Conservation (phyloP, 37 sponge, comb jelly and placozoan genomes). For the Bolinopsis microptera region DNA sequence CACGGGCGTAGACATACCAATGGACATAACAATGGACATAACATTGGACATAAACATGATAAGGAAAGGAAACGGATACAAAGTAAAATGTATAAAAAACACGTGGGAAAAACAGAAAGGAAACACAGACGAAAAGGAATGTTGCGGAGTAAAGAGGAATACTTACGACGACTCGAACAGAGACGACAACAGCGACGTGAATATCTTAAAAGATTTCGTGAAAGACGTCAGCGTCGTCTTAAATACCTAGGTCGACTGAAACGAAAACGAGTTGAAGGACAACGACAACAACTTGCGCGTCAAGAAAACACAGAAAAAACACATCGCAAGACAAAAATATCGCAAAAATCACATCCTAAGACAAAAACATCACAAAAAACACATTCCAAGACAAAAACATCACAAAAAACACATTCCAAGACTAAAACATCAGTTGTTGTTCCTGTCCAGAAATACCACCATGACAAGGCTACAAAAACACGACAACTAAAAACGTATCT, state of each 20-base stretch:
- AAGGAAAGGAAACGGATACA: not conserved
- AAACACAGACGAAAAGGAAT: not conserved
- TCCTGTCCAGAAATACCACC: no score
- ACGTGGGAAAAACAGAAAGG: not conserved
- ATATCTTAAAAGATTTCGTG: not conserved
- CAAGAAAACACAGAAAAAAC: not conserved
- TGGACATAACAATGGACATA: not conserved
- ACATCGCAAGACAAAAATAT: not conserved
- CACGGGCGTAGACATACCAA: not conserved
- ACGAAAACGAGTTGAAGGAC: not conserved
- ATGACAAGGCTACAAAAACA: not conserved
- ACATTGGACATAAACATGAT: not conserved
- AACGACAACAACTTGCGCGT: no score
- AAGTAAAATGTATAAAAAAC: not conserved
- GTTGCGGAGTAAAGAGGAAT: not conserved
- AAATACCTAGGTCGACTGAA: not conserved
- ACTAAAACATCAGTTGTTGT: not conserved
- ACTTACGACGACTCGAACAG: not conserved
- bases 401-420: not conserved
- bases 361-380: not conserved
- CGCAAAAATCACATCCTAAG: not conserved
- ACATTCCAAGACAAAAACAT: not conserved
- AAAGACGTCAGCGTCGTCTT: no score
- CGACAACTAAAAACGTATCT: not conserved
- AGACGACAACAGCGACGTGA: not conserved